Evolutionary conservation across 2,888 invertebrate species (phyloP), one percentile per base, ranked within the genome.

Genomic region (Drosophila algonquin): DNA sequence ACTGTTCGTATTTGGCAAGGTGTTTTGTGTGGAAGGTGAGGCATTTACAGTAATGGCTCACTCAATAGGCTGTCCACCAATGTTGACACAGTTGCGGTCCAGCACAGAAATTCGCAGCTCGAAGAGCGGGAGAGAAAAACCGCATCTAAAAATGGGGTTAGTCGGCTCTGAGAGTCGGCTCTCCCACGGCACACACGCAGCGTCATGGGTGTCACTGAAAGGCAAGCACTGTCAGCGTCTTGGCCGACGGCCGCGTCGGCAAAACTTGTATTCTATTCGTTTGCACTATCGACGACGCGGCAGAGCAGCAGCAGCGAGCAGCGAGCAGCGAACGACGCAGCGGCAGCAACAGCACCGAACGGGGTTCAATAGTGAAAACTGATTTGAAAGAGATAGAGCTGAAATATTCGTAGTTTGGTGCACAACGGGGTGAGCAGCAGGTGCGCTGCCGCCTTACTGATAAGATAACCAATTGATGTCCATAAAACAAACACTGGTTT

Each of bases 391-490:
- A 35, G 35, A 24, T 10, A 35, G 35, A 35, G 35, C 7, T 48
- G 21, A 64, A 67, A 67, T 24, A 52, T 16, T 2, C 24, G 24
- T 51, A 30, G 6, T 14, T 18, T 27, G 35, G 35, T 3, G 30
- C 60, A 46, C 46, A 47, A 21, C 21, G 69, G 47, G 40, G 40
- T 2, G 12, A 6, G 7, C 14, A n/a, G 40, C 40, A 40, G 40
- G 40, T 40, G 40, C 58, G 56, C 4, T 46, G 55, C 53, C 5
- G 24, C 24, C 24, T 79, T 68, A 77, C 73, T 76, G 71, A 84
- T 84, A 70, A 76, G 60, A 73, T 58, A 63, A 70, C 57, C 57
- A 45, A 63, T 50, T 57, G 55, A 54, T 58, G 64, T 46, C 35
- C 52, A 62, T 60, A 59, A 50, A 16, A n/a, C 27, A 51, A 51